These are phyloP conservation scores for Drosophila melanica DNA, from an alignment of 1,140 invertebrate genomes.

Conservation along the genomic window DNA sequence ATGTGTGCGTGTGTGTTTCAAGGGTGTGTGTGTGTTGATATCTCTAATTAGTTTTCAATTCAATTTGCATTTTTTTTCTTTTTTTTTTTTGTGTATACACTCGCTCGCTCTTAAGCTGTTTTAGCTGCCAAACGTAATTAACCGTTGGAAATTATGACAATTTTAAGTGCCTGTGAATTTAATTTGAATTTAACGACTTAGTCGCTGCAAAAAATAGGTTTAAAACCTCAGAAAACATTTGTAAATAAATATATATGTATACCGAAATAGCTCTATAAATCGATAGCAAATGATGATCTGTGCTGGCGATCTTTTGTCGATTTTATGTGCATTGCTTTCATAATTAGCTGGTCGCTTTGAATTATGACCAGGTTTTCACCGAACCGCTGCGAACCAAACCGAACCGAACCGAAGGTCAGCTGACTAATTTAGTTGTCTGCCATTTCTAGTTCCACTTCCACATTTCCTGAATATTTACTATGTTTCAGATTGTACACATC, in stretches of 20 bases:
- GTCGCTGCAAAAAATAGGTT: not conserved
- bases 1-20: slow-evolving; percentile 11
- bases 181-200: slow-evolving; percentile 59
- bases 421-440: not conserved
- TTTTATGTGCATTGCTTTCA: slow-evolving; percentile 51
- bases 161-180: slow-evolving; percentile 66
- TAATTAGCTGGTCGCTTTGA: slow-evolving; percentile 18
- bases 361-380: slow-evolving; percentile 14
- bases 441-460: not conserved
- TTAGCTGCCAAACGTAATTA: slow-evolving; percentile 44
- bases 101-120: slow-evolving; percentile 23
- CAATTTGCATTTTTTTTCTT: slow-evolving; percentile 67
- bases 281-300: slow-evolving; percentile 40
- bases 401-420: slow-evolving; percentile 24
- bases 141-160: slow-evolving; percentile 64
- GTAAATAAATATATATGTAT: not conserved
- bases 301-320: slow-evolving; percentile 25
- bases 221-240: slow-evolving; percentile 6
- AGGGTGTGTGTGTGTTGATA: slow-evolving; percentile 53
- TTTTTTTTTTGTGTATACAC: not conserved
- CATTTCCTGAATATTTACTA: not conserved
- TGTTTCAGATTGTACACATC: slow-evolving; percentile 1
- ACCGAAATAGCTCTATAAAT: slow-evolving; percentile 42
- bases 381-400: no score
- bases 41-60: slow-evolving; percentile 80